phyloP scores from a whole-genome alignment of 2,113 vertebrate species.

The Pluvianellus socialis region DNA sequence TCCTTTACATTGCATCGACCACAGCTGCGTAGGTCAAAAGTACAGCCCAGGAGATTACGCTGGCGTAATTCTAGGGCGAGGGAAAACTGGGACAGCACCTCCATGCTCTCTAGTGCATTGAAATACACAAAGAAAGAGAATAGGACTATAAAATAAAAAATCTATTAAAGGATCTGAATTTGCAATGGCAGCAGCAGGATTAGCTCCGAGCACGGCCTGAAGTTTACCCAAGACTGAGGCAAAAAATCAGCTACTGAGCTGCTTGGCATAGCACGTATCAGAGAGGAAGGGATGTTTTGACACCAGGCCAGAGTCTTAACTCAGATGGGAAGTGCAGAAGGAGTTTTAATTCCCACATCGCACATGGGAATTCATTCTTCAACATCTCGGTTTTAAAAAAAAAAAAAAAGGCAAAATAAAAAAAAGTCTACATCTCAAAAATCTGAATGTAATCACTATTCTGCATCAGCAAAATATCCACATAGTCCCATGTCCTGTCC shows the following conservation, averaged over 20 bases:
- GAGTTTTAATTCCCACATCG: constrained; percentile 11
- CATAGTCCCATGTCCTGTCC: neutral
- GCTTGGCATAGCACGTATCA: neutral
- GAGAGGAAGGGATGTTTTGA: constrained; percentile 10
- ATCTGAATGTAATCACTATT: neutral
- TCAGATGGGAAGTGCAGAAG: neutral
- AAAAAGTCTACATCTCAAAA: neutral
- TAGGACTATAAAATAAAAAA: neutral
- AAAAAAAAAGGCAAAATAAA: neutral
- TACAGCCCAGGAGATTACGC: neutral
- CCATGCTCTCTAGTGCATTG: neutral
- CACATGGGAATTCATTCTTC: constrained; percentile 38
- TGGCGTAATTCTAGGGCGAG: neutral
- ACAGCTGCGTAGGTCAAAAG: neutral
- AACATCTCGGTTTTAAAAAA: neutral
- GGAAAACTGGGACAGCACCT: neutral
- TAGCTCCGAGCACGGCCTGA: neutral
- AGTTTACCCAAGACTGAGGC: neutral
- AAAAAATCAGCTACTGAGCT: neutral
- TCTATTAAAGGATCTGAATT: neutral
- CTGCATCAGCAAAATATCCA: neutral
- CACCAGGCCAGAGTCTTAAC: neutral
- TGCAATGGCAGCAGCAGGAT: neutral
- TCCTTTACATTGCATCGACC: neutral
- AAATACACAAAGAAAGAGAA: neutral